These are phyloP conservation scores for Enteromius afrohamiltoni DNA, from an alignment of 2,797 vertebrate genomes.

Conservation along the genomic window DNA sequence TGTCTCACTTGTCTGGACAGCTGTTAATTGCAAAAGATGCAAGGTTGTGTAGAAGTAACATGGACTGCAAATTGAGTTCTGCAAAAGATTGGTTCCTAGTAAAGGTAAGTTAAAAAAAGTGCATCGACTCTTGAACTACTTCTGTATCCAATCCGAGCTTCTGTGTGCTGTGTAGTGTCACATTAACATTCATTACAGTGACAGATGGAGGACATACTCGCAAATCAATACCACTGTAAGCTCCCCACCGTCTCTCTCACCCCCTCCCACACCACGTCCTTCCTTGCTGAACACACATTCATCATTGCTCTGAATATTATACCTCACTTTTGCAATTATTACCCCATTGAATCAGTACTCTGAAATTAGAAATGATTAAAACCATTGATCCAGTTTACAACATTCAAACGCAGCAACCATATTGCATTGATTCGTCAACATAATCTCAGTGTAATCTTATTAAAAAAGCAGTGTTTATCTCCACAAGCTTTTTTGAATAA, in stretches of 20 bases:
- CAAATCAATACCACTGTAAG: constrained; percentile 35
- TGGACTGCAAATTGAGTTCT: neutral
- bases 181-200: constrained; percentile 40
- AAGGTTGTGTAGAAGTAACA: neutral
- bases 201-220: constrained; percentile 37
- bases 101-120: neutral
- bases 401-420: neutral
- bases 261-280: neutral
- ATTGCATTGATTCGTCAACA: constrained; percentile 10
- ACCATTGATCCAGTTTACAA: constrained; percentile 25
- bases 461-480: constrained; percentile 10
- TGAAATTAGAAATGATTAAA: constrained; percentile 29
- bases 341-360: constrained; percentile 21
- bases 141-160: constrained; percentile 13
- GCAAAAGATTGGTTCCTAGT: neutral
- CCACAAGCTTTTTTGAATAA: constrained; percentile 10
- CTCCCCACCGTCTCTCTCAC: constrained; percentile 2
- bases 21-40: constrained; percentile 5
- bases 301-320: constrained; percentile 26
- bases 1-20: constrained; percentile 42
- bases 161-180: constrained; percentile 15
- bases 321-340: constrained; percentile 11
- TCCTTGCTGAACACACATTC: constrained; percentile 19
- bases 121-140: neutral
- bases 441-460: constrained; percentile 26